phyloP scores from a whole-genome alignment of 2,113 vertebrate genomes.

The Cranoglanis bouderius region DNA sequence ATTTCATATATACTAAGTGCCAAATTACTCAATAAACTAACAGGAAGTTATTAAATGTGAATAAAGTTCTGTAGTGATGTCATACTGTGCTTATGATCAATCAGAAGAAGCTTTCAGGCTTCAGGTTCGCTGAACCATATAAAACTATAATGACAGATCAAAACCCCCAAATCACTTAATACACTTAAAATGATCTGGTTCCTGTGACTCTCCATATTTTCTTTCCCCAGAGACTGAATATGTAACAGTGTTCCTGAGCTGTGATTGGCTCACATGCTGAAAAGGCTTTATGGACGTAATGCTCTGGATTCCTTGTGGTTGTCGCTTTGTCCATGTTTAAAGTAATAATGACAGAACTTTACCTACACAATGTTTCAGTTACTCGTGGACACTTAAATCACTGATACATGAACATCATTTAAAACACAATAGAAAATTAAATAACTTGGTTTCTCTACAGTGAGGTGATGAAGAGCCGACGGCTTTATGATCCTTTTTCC shows the following conservation, averaged over 20 bases:
- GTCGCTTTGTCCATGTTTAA: neutral
- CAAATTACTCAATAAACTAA: neutral
- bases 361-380: neutral
- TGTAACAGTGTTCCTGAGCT: neutral
- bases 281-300: neutral
- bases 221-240: neutral
- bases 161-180: neutral
- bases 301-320: neutral
- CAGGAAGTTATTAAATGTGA: neutral
- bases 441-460: neutral
- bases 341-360: neutral
- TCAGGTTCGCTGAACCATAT: neutral
- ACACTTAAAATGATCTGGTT: neutral
- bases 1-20: neutral
- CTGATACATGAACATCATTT: neutral
- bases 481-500: neutral
- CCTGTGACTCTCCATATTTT: neutral
- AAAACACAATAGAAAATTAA: neutral
- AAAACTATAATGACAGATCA: neutral
- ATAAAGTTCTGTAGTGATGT: neutral
- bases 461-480: neutral
- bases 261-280: neutral
- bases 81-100: neutral
- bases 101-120: neutral
- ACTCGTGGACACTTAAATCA: neutral